phyloP scores from a whole-genome alignment of 2,888 invertebrate species.

The Leptinotarsa tumamoca region DNA sequence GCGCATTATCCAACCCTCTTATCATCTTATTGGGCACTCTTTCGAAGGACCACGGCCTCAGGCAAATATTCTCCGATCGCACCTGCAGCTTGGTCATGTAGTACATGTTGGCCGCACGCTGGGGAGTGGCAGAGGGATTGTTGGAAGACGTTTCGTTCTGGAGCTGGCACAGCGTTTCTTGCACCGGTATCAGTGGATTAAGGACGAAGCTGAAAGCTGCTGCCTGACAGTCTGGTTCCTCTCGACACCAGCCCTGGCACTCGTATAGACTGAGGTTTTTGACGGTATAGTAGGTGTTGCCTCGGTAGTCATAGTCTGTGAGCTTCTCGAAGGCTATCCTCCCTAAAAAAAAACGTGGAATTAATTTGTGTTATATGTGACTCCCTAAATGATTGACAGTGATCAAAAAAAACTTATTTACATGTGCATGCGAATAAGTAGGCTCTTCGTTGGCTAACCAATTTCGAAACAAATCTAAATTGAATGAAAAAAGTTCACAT shows the following conservation, averaged over 20 bases:
- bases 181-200: constrained; percentile 91
- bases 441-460: too few relatives aligned
- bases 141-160: constrained; percentile 94
- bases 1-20: constrained; percentile 88
- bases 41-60: constrained; percentile 94
- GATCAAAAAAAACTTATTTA: not conserved
- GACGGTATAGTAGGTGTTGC: constrained; percentile 91
- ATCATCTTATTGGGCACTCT: constrained; percentile 93
- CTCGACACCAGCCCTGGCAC: constrained; percentile 95
- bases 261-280: constrained; percentile 92
- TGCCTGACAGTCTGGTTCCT: constrained; percentile 91
- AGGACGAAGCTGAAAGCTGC: constrained; percentile 94
- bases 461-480: too few relatives aligned
- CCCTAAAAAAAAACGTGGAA: constrained; percentile 68
- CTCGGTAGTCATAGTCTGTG: constrained; percentile 91
- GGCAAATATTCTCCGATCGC: constrained; percentile 90
- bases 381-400: not conserved
- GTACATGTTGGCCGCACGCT: constrained; percentile 89
- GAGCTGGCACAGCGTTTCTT: constrained; percentile 64
- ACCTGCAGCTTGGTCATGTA: constrained; percentile 95
- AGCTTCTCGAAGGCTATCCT: constrained; percentile 93
- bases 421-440: too few relatives aligned
- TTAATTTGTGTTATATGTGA: not conserved
- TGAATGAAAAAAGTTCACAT: too few relatives aligned
- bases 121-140: constrained; percentile 87